A percentile compares a stretch with the other conserved stretches of the same genome.
Conservation (phyloP, 2,797 vertebrate genomes). For the Cetoscarus ocellatus region DNA sequence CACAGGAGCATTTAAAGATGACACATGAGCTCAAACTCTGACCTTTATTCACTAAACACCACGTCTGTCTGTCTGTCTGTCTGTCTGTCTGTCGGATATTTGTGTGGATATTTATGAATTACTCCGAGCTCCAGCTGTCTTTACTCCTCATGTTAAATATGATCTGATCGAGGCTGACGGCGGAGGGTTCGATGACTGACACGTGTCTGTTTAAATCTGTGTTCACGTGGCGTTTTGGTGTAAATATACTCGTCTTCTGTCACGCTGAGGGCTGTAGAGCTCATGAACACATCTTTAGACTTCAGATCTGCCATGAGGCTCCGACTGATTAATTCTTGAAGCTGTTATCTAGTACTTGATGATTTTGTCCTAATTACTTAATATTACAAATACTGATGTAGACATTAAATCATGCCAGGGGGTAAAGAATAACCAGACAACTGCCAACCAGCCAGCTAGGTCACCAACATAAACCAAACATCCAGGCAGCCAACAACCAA, state of each 20-base stretch:
- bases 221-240: too few relatives aligned
- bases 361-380: too few relatives aligned
- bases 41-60: constrained; percentile 15
- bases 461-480: too few relatives aligned
- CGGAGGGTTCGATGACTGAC: background rate
- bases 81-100: background rate
- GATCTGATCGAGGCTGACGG: background rate
- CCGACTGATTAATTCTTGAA: background rate
- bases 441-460: too few relatives aligned
- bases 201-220: constrained; percentile 5
- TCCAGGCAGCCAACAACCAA: too few relatives aligned
- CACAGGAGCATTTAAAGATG: constrained; percentile 39
- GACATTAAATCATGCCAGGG: too few relatives aligned
- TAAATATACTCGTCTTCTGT: background rate
- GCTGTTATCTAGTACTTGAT: too few relatives aligned
- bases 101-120: constrained; percentile 6
- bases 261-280: background rate
- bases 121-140: background rate
- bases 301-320: background rate
- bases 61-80: background rate
- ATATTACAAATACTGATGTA: too few relatives aligned
- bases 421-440: too few relatives aligned
- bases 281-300: background rate
- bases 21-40: constrained; percentile 37
- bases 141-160: background rate